Evolutionary conservation across 92 coral and sea anemone species (phyloP), one percentile per base, ranked within the genome.

Genomic region (Phenganax subtilis): DNA sequence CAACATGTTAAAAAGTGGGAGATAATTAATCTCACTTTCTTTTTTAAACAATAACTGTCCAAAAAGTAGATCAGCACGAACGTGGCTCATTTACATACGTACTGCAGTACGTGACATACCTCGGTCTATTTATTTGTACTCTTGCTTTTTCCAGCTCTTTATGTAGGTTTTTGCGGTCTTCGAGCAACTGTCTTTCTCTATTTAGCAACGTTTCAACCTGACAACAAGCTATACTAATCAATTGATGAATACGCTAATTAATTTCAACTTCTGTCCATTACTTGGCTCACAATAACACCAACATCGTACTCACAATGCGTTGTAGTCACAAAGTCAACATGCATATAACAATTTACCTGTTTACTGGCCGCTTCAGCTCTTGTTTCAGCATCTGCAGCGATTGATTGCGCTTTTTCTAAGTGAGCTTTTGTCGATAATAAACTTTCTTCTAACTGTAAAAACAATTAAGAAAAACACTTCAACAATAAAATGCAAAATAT

Each of bases 311-410:
- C 14, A 12, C 27, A 59, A 15, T 61, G 67, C 27, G 14, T 61
- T 17, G 16, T 62, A 27, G 51, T 66, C 47, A 37, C 47, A 5
- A 37, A 37, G 47, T 37, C 3, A 37, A 37, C 47, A 37, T 37
- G 47, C 47, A 37, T 37, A 37, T 9, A 44, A 61, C 14, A 61
- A 15, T 61, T 0, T 12, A 91, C 98, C 97, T 94, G 98, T 66
- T 89, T 65, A 81, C 98, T 94, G 54, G 98, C 96, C 4, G 96
- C 96, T 54, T 94, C 98, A 10, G 98, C 97, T 27, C 98, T 86
- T 15, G 98, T 90, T 80, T 94, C 97, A 16, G 98, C 91, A 75
- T 94, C 97, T 3, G 90, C 91, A 0, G 88, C 96, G 85, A 94
- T 87, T 80, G 89, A 92, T 80, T 94, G 96, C 59, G 91, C 89